Evolutionary conservation across 2,888 invertebrate genomes (phyloP).

Genomic region (Geophilus truncorum): DNA sequence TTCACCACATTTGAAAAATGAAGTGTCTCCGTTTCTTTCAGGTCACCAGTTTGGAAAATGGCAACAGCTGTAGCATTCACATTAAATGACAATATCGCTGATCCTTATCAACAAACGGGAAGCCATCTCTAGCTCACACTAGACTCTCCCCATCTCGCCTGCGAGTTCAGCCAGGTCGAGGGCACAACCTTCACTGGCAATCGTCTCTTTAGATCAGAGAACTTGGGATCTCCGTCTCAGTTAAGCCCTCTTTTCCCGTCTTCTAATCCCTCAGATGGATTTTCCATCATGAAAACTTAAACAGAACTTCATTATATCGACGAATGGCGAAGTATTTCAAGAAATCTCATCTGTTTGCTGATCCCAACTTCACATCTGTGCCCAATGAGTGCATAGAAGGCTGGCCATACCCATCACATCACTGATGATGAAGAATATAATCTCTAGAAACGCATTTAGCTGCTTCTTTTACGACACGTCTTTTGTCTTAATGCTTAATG

Average conservation of each 20-base stretch:
- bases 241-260: constrained; percentile 13
- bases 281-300: constrained; percentile 21
- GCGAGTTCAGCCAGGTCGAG: not conserved
- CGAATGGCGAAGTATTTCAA: not conserved
- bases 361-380: not conserved
- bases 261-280: constrained; percentile 1
- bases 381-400: not conserved
- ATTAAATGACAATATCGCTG: constrained; percentile 27
- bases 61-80: constrained; percentile 27
- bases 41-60: constrained; percentile 12
- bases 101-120: not conserved
- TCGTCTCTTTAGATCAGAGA: constrained; percentile 1
- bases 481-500: constrained; percentile 10
- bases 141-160: not conserved
- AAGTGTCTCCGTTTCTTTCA: constrained; percentile 13
- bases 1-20: constrained; percentile 2
- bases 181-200: constrained; percentile 13
- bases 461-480: not conserved
- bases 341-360: not conserved
- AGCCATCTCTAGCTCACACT: not conserved
- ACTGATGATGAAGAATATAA: constrained; percentile 12
- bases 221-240: not conserved
- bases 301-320: constrained; percentile 18
- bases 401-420: not conserved
- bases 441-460: not conserved